Percentiles rank a stretch among this genome's conserved stretches.
Conservation (phyloP, 2,797 vertebrate species). For the Smutsia gigantea region DNA sequence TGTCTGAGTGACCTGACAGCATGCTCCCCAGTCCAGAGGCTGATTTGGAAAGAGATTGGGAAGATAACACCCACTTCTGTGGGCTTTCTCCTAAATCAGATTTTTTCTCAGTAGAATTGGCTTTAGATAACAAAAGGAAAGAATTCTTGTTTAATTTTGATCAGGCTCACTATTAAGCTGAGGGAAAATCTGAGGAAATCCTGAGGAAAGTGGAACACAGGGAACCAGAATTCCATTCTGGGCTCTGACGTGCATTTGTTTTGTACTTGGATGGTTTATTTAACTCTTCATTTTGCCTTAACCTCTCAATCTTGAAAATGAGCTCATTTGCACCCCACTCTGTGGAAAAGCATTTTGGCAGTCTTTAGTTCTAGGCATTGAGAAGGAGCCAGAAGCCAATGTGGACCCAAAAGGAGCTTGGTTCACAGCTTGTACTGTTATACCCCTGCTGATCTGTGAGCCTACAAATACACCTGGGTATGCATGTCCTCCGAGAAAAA, state of each 20-base stretch:
- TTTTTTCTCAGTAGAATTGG: slow-evolving; percentile 12
- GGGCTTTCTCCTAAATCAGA: slow-evolving; percentile 35
- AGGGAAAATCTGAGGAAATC: slow-evolving; percentile 20
- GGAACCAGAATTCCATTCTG: slow-evolving; percentile 18
- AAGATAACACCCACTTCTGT: not conserved
- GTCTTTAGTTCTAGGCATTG: not conserved
- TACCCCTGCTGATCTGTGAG: not conserved
- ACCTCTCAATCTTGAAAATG: slow-evolving; percentile 44
- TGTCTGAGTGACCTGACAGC: not conserved
- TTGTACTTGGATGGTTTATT: not conserved
- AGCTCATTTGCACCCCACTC: slow-evolving; percentile 28
- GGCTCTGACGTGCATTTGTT: not conserved
- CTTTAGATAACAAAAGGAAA: slow-evolving; percentile 64
- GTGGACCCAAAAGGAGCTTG: not conserved
- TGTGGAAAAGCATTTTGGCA: slow-evolving; percentile 19
- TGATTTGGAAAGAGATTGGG: not conserved
- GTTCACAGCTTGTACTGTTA: not conserved
- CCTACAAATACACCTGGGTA: too few relatives aligned
- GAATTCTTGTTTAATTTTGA: slow-evolving; percentile 38
- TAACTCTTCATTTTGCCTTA: slow-evolving; percentile 41
- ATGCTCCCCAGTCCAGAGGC: not conserved
- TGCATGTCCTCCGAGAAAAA: not conserved
- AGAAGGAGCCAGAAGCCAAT: not conserved
- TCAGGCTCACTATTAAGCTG: slow-evolving; percentile 26
- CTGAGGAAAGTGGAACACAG: not conserved